phyloP scores from a whole-genome alignment of 2,888 invertebrate genomes.

The Bombyx huttoni region DNA sequence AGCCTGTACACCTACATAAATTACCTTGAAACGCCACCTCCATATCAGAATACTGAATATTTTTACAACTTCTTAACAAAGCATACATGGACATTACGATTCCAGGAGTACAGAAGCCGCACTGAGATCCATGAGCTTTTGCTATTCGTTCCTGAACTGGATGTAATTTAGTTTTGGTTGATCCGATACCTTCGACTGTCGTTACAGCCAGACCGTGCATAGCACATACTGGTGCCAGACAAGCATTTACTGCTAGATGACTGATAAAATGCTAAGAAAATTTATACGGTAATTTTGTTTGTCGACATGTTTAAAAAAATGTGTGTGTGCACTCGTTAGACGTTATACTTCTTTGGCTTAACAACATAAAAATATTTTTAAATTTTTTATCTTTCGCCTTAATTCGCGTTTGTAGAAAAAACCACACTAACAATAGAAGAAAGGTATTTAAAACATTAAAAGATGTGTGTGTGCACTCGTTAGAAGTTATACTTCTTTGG shows the following conservation, averaged over 20 bases:
- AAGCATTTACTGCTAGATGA: constrained; percentile 85
- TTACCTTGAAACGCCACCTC: constrained; percentile 83
- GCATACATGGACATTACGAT: constrained; percentile 95
- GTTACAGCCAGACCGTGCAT: constrained; percentile 87
- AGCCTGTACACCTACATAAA: constrained; percentile 89
- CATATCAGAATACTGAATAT: constrained; percentile 72
- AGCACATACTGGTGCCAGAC: constrained; percentile 84
- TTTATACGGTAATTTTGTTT: no score
- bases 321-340: no score
- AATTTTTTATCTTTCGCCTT: no score
- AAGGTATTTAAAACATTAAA: no score
- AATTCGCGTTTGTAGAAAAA: no score
- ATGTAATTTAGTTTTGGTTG: constrained; percentile 79
- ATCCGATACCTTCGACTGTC: constrained; percentile 90
- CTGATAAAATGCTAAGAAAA: constrained; percentile 38
- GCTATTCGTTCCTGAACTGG: constrained; percentile 87
- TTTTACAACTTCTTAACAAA: constrained; percentile 73
- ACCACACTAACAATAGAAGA: no score
- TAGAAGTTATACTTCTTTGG: no score
- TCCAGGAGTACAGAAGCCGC: constrained; percentile 91
- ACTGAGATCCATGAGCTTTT: constrained; percentile 89
- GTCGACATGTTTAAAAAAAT: no score
- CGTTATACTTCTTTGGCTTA: no score
- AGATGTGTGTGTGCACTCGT: no score
- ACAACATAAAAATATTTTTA: no score